Evolutionary conservation across 2,888 invertebrate genomes (phyloP), one percentile per base, ranked within the genome.

Genomic region (Taenaris catops): DNA sequence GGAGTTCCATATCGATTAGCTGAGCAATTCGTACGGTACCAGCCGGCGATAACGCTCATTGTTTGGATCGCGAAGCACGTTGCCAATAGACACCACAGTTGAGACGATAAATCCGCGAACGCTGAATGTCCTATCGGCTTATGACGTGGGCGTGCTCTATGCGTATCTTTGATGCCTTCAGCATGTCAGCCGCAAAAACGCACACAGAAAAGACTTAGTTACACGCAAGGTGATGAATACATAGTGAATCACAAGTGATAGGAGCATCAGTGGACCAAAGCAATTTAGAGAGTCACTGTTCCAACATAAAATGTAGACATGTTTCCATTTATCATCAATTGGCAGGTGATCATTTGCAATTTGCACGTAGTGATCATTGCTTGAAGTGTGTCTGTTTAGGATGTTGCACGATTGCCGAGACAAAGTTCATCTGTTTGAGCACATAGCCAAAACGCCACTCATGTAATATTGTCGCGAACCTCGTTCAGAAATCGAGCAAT

Each of bases 21-120:
- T 58, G 57, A 62, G 63, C 56, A 58, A n/a, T 51, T 59, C 53
- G 55, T 55, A 60, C 54, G 62, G 84, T 84, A 81, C 83, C 84
- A 80, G 67, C 63, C 73, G 58, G 83, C 71, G 81, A 86, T 70
- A 74, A 73, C 78, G 65, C 84, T 71, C 71, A 81, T 80, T 86
- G 83, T 83, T 83, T 83, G 79, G 66, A 64, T 68, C 51, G 63
- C 59, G 60, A 71, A 64, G 65, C 72, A 68, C 65, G 80, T 78
- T 79, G 78, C 78, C 67, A 79, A 71, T 74, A 59, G 63, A 72
- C 73, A 55, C 58, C 57, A 70, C 78, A 79, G 79, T 80, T 56
- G 53, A 43, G 53, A 63, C 50, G 48, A 53, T 59, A 64, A 60
- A 63, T 63, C 67, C 72, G 70, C 58, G 62, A 57, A 38, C 61